Percentiles rank a stretch among this genome's conserved stretches.
Evolutionary conservation across 2,797 vertebrate genomes (phyloP).

Genomic region (Benthosema pterotum): DNA sequence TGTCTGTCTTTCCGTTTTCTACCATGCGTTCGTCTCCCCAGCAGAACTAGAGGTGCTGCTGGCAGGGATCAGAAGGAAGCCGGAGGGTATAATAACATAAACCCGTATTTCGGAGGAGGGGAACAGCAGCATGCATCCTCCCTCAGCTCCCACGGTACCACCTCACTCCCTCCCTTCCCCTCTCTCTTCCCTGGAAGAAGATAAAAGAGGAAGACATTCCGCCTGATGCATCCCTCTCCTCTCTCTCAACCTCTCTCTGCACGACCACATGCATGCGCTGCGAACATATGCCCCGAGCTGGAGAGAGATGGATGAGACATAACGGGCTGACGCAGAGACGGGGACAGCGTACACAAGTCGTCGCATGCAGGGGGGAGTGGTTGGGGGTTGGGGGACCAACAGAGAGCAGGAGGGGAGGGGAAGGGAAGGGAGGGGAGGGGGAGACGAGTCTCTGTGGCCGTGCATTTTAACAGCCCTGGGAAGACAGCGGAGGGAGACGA

Average conservation of each 20-base stretch:
- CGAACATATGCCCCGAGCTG: constrained; percentile 34
- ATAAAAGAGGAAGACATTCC: constrained; percentile 49
- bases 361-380: neutral
- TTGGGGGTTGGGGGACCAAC: too few species aligned
- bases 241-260: too few species aligned
- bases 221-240: constrained; percentile 26
- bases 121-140: constrained; percentile 24
- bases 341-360: neutral
- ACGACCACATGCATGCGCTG: constrained; percentile 23
- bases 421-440: constrained; percentile 26
- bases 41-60: neutral
- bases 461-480: constrained; percentile 61
- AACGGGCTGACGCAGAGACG: neutral
- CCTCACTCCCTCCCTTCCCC: constrained; percentile 3
- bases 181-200: constrained; percentile 34
- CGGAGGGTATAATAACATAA: constrained; percentile 35
- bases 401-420: constrained; percentile 31
- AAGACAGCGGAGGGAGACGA: constrained; percentile 39
- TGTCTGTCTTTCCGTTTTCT: constrained; percentile 2
- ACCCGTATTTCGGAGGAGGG: constrained; percentile 30
- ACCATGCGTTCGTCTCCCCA: constrained; percentile 16
- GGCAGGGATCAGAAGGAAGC: constrained; percentile 27
- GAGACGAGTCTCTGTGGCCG: constrained; percentile 41
- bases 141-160: constrained; percentile 17
- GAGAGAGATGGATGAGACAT: constrained; percentile 13